These are phyloP conservation scores for Cathartes aura DNA, from an alignment of 2,113 vertebrate genomes.

Conservation along the genomic window DNA sequence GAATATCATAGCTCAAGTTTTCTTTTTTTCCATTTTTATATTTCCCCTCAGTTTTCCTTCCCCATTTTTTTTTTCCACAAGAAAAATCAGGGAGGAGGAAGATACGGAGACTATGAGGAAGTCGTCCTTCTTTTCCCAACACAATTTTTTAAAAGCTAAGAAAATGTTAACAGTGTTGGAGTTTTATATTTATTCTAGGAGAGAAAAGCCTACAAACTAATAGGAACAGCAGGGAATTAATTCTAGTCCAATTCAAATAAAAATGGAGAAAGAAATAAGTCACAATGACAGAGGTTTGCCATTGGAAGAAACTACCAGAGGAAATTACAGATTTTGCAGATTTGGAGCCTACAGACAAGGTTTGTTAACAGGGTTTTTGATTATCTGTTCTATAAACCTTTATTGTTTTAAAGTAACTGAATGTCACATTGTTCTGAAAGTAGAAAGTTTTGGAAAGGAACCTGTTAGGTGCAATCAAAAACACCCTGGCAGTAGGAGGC, in stretches of 20 bases:
- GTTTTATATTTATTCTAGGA: neutral
- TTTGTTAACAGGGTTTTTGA: neutral
- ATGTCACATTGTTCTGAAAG: neutral
- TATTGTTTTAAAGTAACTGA: neutral
- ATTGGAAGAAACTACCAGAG: neutral
- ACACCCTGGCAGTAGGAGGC: neutral
- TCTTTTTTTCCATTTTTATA: neutral
- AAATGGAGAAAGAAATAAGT: slow-evolving; percentile 13
- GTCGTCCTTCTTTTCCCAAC: neutral
- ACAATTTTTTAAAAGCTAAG: neutral
- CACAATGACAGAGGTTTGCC: neutral
- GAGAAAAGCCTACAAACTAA: slow-evolving; percentile 10
- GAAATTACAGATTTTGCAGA: neutral
- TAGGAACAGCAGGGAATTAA: slow-evolving; percentile 14
- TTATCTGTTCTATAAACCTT: neutral
- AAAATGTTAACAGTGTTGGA: neutral
- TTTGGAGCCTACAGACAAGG: neutral
- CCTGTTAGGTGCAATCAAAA: neutral
- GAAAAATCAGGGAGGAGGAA: neutral
- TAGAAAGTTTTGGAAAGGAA: neutral
- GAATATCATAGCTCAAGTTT: neutral
- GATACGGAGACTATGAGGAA: neutral
- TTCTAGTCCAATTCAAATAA: slow-evolving; percentile 15
- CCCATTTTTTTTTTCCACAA: neutral
- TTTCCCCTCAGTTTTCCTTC: neutral